Evolutionary conservation across 2,888 invertebrate species (phyloP).

Genomic region (Ectemnius cavifrons): DNA sequence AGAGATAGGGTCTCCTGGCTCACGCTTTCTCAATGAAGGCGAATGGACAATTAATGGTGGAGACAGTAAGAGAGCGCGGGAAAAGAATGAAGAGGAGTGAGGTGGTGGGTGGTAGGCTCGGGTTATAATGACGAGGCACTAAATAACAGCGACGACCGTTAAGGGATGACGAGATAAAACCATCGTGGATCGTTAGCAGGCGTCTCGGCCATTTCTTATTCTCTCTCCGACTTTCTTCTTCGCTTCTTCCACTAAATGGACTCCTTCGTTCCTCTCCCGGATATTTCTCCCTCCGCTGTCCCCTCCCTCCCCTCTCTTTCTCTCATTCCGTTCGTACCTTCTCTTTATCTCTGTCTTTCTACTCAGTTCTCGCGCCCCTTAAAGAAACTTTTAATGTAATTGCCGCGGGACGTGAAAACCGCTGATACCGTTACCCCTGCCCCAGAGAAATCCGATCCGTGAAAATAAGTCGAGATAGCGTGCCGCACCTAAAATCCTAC

Average conservation of each 20-base stretch:
- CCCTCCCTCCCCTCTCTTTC: conserved; percentile 3
- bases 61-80: conserved; percentile 5
- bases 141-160: conserved; percentile 63
- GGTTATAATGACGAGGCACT: conserved; percentile 64
- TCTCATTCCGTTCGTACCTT: conserved; percentile 8
- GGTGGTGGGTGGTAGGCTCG: conserved; percentile 22
- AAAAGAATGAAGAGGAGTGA: conserved; percentile 26
- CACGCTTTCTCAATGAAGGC: conserved; percentile 44
- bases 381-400: conserved; percentile 72
- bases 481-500: conserved; percentile 55
- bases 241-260: conserved; percentile 34
- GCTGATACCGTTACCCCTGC: conserved; percentile 67
- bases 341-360: conserved; percentile 39
- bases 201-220: conserved; percentile 60
- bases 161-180: conserved; percentile 68
- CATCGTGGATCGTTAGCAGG: conserved; percentile 64
- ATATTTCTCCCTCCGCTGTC: conserved; percentile 14
- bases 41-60: conserved; percentile 59
- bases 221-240: conserved; percentile 45
- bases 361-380: conserved; percentile 59
- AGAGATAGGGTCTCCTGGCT: neutral
- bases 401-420: conserved; percentile 69
- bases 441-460: conserved; percentile 62
- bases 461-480: conserved; percentile 65
- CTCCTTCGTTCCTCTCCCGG: conserved; percentile 37